Percentiles rank a stretch among this genome's conserved stretches.
Conservation (phyloP, 1,140 invertebrate species). For the Bombus polaris region DNA sequence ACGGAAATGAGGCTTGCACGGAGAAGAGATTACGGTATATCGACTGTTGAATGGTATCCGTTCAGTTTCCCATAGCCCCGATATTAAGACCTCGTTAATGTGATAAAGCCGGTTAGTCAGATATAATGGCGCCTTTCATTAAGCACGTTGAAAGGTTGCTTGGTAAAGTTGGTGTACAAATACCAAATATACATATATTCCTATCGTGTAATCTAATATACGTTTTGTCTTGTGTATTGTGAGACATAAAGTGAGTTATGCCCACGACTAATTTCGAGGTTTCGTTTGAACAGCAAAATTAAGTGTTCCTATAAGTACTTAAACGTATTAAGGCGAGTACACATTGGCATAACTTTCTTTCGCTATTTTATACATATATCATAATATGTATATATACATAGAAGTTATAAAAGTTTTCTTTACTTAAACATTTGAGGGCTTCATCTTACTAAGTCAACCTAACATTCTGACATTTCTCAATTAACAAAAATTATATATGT, state of each 20-base stretch:
- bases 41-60: slow-evolving; percentile 47
- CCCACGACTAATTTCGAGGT: not conserved
- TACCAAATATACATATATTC: slow-evolving; percentile 22
- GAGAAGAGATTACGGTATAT: slow-evolving; percentile 42
- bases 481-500: not conserved
- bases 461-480: not conserved
- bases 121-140: slow-evolving; percentile 52
- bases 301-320: not conserved
- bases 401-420: not conserved
- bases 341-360: not conserved
- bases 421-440: not conserved
- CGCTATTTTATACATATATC: not conserved
- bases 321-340: not conserved
- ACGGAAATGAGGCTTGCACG: slow-evolving; percentile 36
- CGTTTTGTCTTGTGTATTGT: not conserved
- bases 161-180: slow-evolving; percentile 8
- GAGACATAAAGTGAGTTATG: not conserved
- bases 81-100: slow-evolving; percentile 53
- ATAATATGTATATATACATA: not conserved
- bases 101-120: slow-evolving; percentile 41
- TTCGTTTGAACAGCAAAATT: not conserved
- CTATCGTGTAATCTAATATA: not conserved
- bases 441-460: not conserved
- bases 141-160: slow-evolving; percentile 37
- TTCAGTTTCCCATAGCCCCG: slow-evolving; percentile 49